These are phyloP conservation scores for Zapornia atra DNA, from an alignment of 2,113 vertebrate species.

Conservation along the genomic window DNA sequence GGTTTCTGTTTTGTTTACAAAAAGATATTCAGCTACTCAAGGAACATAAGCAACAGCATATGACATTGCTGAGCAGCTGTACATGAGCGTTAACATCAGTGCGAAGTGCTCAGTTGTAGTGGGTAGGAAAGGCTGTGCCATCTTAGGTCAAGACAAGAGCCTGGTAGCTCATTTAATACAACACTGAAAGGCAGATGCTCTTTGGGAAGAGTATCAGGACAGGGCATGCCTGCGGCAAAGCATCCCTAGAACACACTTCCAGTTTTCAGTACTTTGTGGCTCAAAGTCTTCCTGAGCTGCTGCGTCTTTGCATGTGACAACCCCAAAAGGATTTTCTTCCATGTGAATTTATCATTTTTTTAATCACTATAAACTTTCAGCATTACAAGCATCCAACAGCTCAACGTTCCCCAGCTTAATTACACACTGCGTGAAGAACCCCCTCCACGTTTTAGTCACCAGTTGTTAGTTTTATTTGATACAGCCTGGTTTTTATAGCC, in stretches of 20 bases:
- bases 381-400: background rate
- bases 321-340: background rate
- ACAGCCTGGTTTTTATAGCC: background rate
- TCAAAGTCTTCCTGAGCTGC: constrained; percentile 4
- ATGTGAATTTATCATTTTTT: background rate
- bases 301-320: background rate
- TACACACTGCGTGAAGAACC: background rate
- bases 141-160: background rate
- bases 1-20: constrained; percentile 49
- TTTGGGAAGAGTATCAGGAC: background rate
- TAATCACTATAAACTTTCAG: background rate
- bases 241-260: background rate
- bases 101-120: background rate
- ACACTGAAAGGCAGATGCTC: constrained; percentile 18
- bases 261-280: background rate
- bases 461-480: background rate
- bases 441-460: background rate
- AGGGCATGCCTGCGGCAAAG: background rate
- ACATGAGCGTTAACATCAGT: background rate
- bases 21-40: constrained; percentile 39
- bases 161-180: background rate
- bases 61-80: constrained; percentile 43
- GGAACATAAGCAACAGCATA: constrained; percentile 1
- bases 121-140: background rate
- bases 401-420: background rate